Evolutionary conservation across 2,113 vertebrate genomes (phyloP), one percentile per base, ranked within the genome.

Genomic region (Carassius carassius): DNA sequence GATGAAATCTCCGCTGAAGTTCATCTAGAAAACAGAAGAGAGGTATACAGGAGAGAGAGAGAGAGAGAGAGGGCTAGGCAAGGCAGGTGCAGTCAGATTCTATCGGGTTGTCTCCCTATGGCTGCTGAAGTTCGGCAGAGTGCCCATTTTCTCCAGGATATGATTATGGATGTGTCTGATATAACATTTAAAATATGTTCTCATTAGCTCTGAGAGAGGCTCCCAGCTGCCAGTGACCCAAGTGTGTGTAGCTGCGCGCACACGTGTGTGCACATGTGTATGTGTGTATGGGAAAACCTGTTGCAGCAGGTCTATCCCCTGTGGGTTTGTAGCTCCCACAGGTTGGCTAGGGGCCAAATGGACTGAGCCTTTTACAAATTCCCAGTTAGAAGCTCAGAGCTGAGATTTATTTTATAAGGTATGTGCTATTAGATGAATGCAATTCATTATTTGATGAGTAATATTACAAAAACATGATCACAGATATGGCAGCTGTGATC

Each of bases 251-350:
- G 83, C 85, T 86, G 35, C 11, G 79, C 76, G 78, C 17, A 25
- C 25, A 35, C 58, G 16, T 78, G 72, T 81, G 35, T 82, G 65
- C 49, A 49, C 67, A 37, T 85, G 70, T 60, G 17, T 78, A 51
- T 77, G 32, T 82, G 78, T 83, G 60, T 23, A 72, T 29, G 35
- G 21, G 58, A 51, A 84, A 92, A 93, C 94, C 92, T 95, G 94
- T 94, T 92, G 87, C 83, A 90, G 89, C 93, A 95, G 90, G 92
- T 92, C 90, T 91, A 86, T 83, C 63, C 78, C 81, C 62, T 78
- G 74, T 76, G 73, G 69, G 32, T 73, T 49, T 85, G 37, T 56
- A 37, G 19, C 78, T 86, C 25, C 67, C 63, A 70, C 32, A 67
- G 67, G 65, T 72, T 85, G 85, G 85, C 83, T 72, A 25, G 67